A percentile compares a stretch with the other conserved stretches of the same genome.
These are phyloP conservation scores for Euproctis similis DNA, from an alignment of 2,888 invertebrate genomes.

Conservation along the genomic window DNA sequence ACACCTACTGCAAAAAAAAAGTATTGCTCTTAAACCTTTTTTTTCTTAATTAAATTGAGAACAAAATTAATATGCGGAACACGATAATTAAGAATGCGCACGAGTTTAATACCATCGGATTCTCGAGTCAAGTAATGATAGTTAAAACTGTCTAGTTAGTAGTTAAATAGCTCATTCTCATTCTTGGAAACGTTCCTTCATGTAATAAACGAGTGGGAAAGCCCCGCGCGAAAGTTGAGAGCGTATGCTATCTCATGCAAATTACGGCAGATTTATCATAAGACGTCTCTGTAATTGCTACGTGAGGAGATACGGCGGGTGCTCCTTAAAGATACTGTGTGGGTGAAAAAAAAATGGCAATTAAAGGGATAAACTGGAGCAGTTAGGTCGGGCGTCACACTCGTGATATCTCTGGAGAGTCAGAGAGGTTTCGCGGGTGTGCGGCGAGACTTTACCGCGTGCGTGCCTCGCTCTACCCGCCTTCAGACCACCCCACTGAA, in stretches of 20 bases:
- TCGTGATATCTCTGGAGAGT: constrained; percentile 53
- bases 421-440: constrained; percentile 22
- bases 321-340: constrained; percentile 64
- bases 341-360: constrained; percentile 75
- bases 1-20: too few relatives aligned
- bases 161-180: constrained; percentile 72
- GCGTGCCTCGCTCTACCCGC: constrained; percentile 42
- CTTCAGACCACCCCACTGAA: constrained; percentile 53
- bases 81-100: constrained; percentile 22
- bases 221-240: constrained; percentile 73
- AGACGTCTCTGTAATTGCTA: constrained; percentile 75
- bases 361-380: constrained; percentile 73
- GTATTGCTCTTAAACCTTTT: too few relatives aligned
- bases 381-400: constrained; percentile 66
- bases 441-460: constrained; percentile 21
- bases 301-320: constrained; percentile 73
- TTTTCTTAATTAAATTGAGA: too few relatives aligned
- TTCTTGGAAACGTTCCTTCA: constrained; percentile 71
- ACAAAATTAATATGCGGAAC: constrained; percentile 16
- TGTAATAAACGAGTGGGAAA: constrained; percentile 73
- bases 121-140: constrained; percentile 43
- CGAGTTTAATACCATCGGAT: constrained; percentile 22
- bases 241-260: constrained; percentile 77
- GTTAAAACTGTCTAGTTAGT: constrained; percentile 62
- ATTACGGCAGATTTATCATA: constrained; percentile 76